Evolutionary conservation across 2,797 vertebrate genomes (phyloP).

Genomic region (Rhincodon typus): DNA sequence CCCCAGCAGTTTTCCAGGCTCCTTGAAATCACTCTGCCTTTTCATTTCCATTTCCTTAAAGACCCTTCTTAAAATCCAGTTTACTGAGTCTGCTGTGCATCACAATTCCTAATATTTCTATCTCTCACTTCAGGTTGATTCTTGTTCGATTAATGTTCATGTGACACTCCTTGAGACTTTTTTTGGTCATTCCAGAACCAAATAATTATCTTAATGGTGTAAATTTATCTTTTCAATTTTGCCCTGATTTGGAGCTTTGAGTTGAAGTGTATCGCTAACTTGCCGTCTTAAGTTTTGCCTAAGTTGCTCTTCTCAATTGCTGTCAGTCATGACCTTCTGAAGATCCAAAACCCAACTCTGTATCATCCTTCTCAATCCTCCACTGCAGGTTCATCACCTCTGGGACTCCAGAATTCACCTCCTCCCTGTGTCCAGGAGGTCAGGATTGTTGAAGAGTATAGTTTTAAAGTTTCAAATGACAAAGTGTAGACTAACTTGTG

Average conservation of each 20-base stretch:
- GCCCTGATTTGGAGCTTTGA: neutral
- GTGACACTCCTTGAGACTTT: neutral
- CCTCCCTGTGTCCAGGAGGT: neutral
- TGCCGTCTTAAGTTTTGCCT: neutral
- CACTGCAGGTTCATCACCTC: neutral
- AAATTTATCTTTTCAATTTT: neutral
- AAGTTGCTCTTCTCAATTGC: neutral
- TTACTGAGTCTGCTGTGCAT: neutral
- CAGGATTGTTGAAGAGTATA: neutral
- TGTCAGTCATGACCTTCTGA: neutral
- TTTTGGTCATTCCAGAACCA: neutral
- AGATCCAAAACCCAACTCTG: neutral
- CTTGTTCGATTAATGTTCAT: neutral
- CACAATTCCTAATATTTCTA: neutral
- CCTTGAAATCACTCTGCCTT: neutral
- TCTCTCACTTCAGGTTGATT: neutral
- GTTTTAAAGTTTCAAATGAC: neutral
- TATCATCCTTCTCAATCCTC: neutral
- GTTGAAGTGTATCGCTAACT: neutral
- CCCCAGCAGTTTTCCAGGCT: neutral
- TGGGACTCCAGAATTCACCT: neutral
- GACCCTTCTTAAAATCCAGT: neutral
- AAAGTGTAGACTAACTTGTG: neutral
- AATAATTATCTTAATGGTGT: neutral
- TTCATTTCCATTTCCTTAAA: neutral